A percentile compares a stretch with the other conserved stretches of the same genome.
Conservation (phyloP, 2,888 invertebrate genomes). For the Monopis laevigella region DNA sequence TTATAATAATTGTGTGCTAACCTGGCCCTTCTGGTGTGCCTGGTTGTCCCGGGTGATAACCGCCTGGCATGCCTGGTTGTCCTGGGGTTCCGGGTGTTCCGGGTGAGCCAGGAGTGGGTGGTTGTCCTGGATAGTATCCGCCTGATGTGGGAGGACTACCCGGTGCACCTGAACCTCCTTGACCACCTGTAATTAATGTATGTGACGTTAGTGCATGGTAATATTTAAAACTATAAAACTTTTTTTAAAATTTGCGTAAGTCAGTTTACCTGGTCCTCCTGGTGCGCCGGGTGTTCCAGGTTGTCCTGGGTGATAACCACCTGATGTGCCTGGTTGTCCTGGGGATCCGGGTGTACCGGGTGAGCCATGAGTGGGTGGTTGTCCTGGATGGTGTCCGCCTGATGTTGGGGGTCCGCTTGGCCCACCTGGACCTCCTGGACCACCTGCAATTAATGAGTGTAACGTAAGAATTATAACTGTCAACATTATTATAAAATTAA, state of each 20-base stretch:
- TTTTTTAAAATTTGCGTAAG: conserved; percentile 20
- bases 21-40: conserved; percentile 20
- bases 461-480: neutral
- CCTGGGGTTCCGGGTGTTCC: conserved; percentile 35
- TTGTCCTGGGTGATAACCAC: conserved; percentile 21
- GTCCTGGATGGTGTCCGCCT: conserved; percentile 18
- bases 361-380: conserved; percentile 10
- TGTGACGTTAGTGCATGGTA: neutral
- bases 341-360: conserved; percentile 20
- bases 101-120: conserved; percentile 32
- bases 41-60: conserved; percentile 20
- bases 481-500: too few species aligned
- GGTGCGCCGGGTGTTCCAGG: conserved; percentile 19
- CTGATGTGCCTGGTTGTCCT: conserved; percentile 14
- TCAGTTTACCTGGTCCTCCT: conserved; percentile 22
- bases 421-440: conserved; percentile 28
- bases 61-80: conserved; percentile 22
- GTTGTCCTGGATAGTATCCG: conserved; percentile 14
- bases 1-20: conserved; percentile 2
- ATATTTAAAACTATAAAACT: neutral
- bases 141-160: conserved; percentile 17
- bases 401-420: conserved; percentile 15
- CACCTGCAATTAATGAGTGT: conserved; percentile 15
- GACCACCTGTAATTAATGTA: too few species aligned
- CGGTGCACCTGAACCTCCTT: conserved; percentile 25